Conservation (phyloP, 2,113 vertebrate genomes). For the Hippocampus zosterae region DNA sequence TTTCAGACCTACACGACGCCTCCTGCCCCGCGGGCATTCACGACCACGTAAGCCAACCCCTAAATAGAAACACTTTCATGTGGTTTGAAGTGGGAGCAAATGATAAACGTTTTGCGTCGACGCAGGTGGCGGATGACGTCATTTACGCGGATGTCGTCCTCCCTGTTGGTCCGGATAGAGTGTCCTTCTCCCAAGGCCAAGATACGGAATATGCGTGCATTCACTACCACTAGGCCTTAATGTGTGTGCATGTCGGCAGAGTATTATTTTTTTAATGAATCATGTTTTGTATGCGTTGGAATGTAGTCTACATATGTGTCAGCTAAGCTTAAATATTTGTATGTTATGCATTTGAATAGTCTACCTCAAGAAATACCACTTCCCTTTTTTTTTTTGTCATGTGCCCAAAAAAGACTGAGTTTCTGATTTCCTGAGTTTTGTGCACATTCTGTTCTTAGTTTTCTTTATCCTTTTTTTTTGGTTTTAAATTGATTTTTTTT, state of each 20-base stretch:
- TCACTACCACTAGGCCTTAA: conserved; percentile 3
- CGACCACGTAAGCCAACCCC: neutral
- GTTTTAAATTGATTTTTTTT: neutral
- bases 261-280: neutral
- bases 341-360: neutral
- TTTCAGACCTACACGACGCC: neutral
- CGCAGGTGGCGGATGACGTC: neutral
- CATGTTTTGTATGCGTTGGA: neutral
- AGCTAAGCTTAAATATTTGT: neutral
- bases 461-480: neutral
- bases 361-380: conserved; percentile 1
- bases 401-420: neutral
- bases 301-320: neutral
- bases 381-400: neutral
- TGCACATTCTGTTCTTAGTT: neutral
- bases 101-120: neutral
- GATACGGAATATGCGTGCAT: conserved; percentile 41
- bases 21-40: neutral
- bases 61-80: neutral
- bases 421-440: neutral
- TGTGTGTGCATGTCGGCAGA: neutral
- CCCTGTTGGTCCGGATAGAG: neutral
- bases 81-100: neutral
- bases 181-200: neutral
- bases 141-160: conserved; percentile 40